Evolutionary conservation across 2,113 vertebrate species (phyloP).

Genomic region (Cyprinodon brontotheroides): DNA sequence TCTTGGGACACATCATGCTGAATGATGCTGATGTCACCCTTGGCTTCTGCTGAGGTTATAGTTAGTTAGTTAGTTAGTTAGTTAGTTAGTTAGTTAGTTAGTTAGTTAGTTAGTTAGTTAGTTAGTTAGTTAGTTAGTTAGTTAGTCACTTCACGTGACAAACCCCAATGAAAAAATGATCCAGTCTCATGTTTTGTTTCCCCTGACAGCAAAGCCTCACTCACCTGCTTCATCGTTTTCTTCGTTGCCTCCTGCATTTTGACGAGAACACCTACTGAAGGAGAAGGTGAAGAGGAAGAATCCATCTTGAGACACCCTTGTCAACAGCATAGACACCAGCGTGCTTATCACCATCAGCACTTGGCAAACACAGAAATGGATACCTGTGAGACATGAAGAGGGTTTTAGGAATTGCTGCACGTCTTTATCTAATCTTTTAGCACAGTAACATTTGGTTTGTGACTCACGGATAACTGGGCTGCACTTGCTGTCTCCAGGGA

Average conservation of each 20-base stretch:
- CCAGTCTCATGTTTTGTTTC: neutral
- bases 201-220: neutral
- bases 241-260: neutral
- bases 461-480: slow-evolving; percentile 76
- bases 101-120: neutral
- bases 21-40: slow-evolving; percentile 32
- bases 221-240: slow-evolving; percentile 37
- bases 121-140: neutral
- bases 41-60: slow-evolving; percentile 37
- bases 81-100: neutral
- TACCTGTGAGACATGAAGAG: slow-evolving; percentile 54
- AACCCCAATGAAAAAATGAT: neutral
- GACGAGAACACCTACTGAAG: neutral
- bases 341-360: slow-evolving; percentile 74
- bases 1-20: slow-evolving; percentile 20
- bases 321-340: slow-evolving; percentile 72
- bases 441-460: neutral
- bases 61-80: neutral
- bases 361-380: slow-evolving; percentile 75
- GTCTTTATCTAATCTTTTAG: neutral
- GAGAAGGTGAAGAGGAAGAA: slow-evolving; percentile 23
- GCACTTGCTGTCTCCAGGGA: slow-evolving; percentile 70
- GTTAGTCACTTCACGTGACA: neutral
- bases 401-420: neutral
- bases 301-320: slow-evolving; percentile 62